Conservation (phyloP, 1,140 invertebrate species). For the Marisa cornuarietis region DNA sequence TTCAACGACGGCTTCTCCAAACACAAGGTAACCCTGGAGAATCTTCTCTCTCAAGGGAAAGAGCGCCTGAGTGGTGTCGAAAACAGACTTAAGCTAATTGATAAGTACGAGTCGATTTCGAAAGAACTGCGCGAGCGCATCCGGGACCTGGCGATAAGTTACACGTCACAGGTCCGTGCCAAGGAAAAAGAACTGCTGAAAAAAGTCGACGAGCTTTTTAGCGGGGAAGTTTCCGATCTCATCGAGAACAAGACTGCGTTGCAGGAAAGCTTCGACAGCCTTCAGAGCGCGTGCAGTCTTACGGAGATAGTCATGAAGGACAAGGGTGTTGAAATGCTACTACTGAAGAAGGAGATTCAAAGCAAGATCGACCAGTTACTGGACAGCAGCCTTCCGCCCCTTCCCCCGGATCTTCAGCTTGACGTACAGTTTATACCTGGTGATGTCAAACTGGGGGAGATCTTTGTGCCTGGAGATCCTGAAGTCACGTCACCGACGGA, state of each 20-base stretch:
- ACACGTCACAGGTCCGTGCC: slow-evolving; percentile 58
- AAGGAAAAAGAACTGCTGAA: slow-evolving; percentile 57
- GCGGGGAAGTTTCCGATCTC: slow-evolving; percentile 55
- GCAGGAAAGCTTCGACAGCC: slow-evolving; percentile 57
- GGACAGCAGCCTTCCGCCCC: slow-evolving; percentile 38
- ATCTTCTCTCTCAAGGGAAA: slow-evolving; percentile 50
- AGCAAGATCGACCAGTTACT: slow-evolving; percentile 56
- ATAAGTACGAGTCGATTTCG: slow-evolving; percentile 53
- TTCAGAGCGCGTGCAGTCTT: slow-evolving; percentile 61
- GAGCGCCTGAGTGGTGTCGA: slow-evolving; percentile 43
- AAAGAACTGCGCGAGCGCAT: slow-evolving; percentile 60
- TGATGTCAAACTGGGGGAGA: slow-evolving; percentile 47
- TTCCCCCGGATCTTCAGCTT: slow-evolving; percentile 40
- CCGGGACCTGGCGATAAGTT: slow-evolving; percentile 60
- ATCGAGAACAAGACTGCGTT: slow-evolving; percentile 56
- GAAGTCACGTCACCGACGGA: not conserved
- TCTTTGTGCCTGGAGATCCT: slow-evolving; percentile 21
- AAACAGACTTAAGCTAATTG: slow-evolving; percentile 51
- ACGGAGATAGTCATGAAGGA: slow-evolving; percentile 63
- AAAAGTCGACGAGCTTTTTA: slow-evolving; percentile 56
- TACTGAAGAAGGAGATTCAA: slow-evolving; percentile 63
- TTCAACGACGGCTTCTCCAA: slow-evolving; percentile 61
- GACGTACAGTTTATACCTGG: slow-evolving; percentile 55
- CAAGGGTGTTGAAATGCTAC: slow-evolving; percentile 63
- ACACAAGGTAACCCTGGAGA: slow-evolving; percentile 52